Evolutionary conservation across 1,140 invertebrate species (phyloP), one percentile per base, ranked within the genome.

Genomic region (Hermetia illucens): DNA sequence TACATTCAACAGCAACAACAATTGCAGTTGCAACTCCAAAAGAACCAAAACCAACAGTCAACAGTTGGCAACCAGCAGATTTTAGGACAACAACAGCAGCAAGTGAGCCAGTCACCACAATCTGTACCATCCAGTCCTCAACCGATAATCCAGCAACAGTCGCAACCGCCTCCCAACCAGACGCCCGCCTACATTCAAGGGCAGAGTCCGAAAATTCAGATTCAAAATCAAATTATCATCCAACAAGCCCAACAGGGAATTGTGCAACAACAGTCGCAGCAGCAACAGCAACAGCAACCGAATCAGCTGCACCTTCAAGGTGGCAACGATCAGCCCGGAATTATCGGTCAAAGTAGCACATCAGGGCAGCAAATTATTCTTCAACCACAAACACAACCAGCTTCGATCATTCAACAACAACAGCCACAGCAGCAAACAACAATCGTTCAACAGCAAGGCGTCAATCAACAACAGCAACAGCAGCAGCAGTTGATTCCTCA

Each of bases 321-420:
- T n/a, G n/a, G 42, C 9, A n/a, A n/a, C n/a, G n/a, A n/a, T n/a
- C n/a, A n/a, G n/a, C n/a, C n/a, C 10, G 19, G 39, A 34, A 34
- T 21, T 34, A 21, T 15, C 22, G 15, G 21, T 5, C 33, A 34
- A 34, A 34, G 21, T 21, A 34, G 21, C 15, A 19, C 21, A 21
- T 21, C 19, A 27, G 5, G 16, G 12, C 35, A 33, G 16, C 36
- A 29, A 32, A 35, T 15, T 30, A 35, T 34, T 29, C 13, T 21
- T 15, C 18, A 21, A 16, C 27, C 25, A 20, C 60, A 52, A 38
- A 55, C 48, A 12, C 61, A 63, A 41, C 51, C 51, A 8, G 56
- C 58, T 20, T 52, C 49, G 42, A 56, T 54, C 3, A 40, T 43
- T 20, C 41, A 52, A 9, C 51, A 50, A 19, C 54, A 49, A 39